phyloP scores from a whole-genome alignment of 2,113 vertebrate species.

The Irena cyanogastra region DNA sequence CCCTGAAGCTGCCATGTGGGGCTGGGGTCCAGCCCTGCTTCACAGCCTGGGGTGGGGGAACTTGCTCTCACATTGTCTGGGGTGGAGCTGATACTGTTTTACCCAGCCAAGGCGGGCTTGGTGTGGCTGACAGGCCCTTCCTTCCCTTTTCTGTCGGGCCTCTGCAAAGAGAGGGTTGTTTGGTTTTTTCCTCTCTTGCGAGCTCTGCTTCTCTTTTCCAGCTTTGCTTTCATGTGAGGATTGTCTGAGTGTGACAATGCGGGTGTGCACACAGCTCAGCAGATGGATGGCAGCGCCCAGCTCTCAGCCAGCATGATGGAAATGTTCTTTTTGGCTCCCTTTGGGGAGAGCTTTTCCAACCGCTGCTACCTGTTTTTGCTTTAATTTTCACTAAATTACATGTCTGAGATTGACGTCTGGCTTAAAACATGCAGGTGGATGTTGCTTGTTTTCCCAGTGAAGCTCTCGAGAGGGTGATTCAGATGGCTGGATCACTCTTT shows the following conservation, averaged over 20 bases:
- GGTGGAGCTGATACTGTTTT: background rate
- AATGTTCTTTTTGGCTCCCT: background rate
- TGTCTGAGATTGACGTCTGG: background rate
- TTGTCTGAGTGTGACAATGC: background rate
- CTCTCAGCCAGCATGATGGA: fast-evolving
- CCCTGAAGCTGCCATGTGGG: background rate
- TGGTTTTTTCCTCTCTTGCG: fast-evolving
- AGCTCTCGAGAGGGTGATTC: background rate
- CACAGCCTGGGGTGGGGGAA: background rate
- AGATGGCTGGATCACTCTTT: background rate
- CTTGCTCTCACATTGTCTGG: background rate
- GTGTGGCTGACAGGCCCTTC: background rate
- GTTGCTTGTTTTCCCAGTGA: background rate
- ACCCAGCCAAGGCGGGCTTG: background rate
- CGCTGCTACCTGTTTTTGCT: background rate
- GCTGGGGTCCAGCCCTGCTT: background rate
- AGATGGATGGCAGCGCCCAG: fast-evolving
- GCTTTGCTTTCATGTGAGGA: background rate
- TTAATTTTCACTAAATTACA: background rate
- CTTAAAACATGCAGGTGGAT: background rate
- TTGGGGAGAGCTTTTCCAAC: background rate
- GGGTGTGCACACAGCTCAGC: fast-evolving
- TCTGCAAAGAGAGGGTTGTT: background rate
- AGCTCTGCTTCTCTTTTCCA: background rate
- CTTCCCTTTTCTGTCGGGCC: background rate